Base-by-base conservation (phyloP, 2,797 vertebrate genomes). In the Clamator glandarius region DNA sequence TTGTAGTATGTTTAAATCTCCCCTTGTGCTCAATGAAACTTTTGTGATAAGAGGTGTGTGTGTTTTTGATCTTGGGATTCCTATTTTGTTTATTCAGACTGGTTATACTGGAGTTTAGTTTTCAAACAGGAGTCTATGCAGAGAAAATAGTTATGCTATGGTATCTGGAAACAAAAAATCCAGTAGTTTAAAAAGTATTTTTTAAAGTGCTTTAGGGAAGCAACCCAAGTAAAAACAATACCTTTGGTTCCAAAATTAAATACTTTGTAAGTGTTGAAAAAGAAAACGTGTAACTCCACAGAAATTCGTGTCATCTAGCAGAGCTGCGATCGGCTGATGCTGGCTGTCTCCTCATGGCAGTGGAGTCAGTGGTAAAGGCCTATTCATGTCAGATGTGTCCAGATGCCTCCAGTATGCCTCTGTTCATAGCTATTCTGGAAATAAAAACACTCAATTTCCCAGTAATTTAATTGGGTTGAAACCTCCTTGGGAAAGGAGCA, bases 41-140 rank as follows among this genome's bases (percentile, higher is more conserved):
- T 69, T 57, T 26, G 17, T 76, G 17, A 55, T 73, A 62, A n/a
- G 83, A 72, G 29, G 11, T 51, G 15, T 2, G 0, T 35, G 29
- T 57, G 4, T 51, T 87, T 88, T 82, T 79, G 48, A 58, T 95
- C n/a, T 78, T 81, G 54, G 68, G 58, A 69, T 42, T 72, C 3
- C 20, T 42, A 3, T 75, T 62, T 62, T 90, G 6, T 84, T 58
- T 87, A 42, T 62, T 89, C 62, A 35, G 19, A 21, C 15, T 66
- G 36, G 5, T 75, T 72, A 68, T 41, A 31, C 4, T 64, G 9
- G 54, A 78, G 5, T 52, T 92, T 69, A 36, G 4, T 62, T 94
- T 93, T 79, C 63, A 52, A 62, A 20, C 2, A 5, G 21, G 63
- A 63, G 28, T 36, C 58, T 79, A 5, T 51, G 33, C 8, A 61